phyloP scores from a whole-genome alignment of 2,113 vertebrate species.

The Thermophis baileyi region DNA sequence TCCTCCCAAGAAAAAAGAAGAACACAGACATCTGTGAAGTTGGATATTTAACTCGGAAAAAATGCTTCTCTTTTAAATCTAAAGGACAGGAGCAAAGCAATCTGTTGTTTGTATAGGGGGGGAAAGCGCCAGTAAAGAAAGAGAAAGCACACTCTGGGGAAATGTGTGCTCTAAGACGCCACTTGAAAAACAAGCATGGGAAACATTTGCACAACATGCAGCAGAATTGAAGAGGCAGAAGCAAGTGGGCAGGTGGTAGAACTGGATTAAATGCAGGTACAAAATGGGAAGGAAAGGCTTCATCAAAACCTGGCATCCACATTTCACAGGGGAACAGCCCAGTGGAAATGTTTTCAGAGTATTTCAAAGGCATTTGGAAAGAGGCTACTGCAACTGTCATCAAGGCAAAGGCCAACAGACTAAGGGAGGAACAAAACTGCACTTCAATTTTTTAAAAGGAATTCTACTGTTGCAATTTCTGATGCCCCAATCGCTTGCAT shows the following conservation, averaged over 20 bases:
- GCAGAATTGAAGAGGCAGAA: constrained; percentile 23
- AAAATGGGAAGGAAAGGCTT: neutral
- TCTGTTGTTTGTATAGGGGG: constrained; percentile 66
- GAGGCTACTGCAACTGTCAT: neutral
- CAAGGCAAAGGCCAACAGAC: neutral
- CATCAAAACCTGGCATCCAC: neutral
- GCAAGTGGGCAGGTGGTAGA: neutral
- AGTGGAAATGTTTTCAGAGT: neutral
- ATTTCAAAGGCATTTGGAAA: neutral
- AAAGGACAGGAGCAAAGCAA: constrained; percentile 65
- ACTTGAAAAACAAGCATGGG: constrained; percentile 55
- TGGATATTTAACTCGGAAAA: constrained; percentile 27
- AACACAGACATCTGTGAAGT: constrained; percentile 52
- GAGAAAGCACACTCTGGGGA: constrained; percentile 60
- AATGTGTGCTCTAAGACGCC: constrained; percentile 52
- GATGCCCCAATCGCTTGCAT: too few relatives aligned
- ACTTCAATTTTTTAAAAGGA: neutral
- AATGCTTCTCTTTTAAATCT: constrained; percentile 39
- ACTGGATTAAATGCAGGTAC: neutral
- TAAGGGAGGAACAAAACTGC: neutral
- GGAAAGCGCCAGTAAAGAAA: constrained; percentile 41
- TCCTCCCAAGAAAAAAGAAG: neutral
- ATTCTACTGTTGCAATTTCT: neutral
- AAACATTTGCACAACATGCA: constrained; percentile 50
- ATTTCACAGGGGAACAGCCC: neutral